Evolutionary conservation across 2,888 invertebrate genomes (phyloP).

Genomic region (Macaria liturata): DNA sequence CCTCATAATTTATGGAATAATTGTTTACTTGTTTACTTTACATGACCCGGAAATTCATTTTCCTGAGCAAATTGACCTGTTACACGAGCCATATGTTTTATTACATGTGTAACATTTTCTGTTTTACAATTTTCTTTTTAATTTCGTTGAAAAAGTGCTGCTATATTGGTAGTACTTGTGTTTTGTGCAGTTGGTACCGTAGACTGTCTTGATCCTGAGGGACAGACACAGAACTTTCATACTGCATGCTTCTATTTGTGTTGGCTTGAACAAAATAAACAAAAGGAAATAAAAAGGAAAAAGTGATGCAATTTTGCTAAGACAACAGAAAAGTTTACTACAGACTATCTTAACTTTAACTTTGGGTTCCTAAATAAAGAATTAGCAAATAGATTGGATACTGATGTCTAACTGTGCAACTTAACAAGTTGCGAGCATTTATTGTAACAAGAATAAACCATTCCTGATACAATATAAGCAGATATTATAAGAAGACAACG

Average conservation of each 20-base stretch:
- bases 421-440: no score
- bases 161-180: not conserved
- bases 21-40: slow-evolving; percentile 1
- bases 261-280: slow-evolving; percentile 15
- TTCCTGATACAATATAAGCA: no score
- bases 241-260: slow-evolving; percentile 6
- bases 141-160: no score
- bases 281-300: slow-evolving; percentile 5
- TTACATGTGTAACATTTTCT: no score
- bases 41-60: slow-evolving; percentile 4
- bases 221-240: slow-evolving; percentile 15
- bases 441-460: no score
- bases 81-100: not conserved
- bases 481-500: no score
- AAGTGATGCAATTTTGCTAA: not conserved
- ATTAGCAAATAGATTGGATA: no score
- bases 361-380: no score
- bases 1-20: slow-evolving; percentile 11
- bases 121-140: no score
- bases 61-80: slow-evolving; percentile 5
- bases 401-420: no score
- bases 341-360: no score
- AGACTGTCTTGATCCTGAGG: slow-evolving; percentile 8
- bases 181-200: not conserved
- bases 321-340: no score